These are phyloP conservation scores for Willowsia nigromaculata DNA, from an alignment of 2,888 invertebrate genomes.

Conservation along the genomic window DNA sequence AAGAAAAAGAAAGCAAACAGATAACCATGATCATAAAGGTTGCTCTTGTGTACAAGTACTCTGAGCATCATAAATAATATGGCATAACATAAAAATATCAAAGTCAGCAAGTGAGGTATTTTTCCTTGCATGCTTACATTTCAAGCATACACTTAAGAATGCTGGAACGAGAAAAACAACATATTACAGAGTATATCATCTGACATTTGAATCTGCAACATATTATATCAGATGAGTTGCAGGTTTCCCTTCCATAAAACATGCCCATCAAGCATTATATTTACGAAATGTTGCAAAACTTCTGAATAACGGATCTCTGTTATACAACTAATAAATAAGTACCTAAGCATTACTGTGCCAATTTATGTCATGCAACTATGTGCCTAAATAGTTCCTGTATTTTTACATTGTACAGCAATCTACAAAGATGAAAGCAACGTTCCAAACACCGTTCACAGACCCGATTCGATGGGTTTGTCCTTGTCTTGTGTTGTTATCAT, in stretches of 20 bases:
- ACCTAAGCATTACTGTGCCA: too few relatives aligned
- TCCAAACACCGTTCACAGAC: not conserved
- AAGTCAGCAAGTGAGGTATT: slow-evolving; percentile 6
- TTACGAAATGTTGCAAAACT: slow-evolving; percentile 52
- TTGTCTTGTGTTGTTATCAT: slow-evolving; percentile 46
- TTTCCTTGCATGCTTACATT: not conserved
- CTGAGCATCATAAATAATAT: slow-evolving; percentile 28
- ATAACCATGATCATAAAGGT: not conserved
- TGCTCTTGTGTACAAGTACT: not conserved
- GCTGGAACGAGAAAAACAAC: not conserved
- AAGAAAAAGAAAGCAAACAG: slow-evolving; percentile 20
- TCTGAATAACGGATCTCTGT: not conserved
- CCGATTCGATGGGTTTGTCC: not conserved
- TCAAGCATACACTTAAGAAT: not conserved
- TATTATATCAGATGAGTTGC: slow-evolving; percentile 16
- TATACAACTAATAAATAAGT: not conserved
- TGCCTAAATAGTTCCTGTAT: not conserved
- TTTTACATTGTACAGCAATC: not conserved
- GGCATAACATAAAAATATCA: not conserved
- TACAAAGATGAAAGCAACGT: not conserved
- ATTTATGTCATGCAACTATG: too few relatives aligned
- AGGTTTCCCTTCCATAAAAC: slow-evolving; percentile 52
- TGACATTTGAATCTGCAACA: slow-evolving; percentile 46
- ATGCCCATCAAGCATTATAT: slow-evolving; percentile 48
- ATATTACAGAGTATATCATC: not conserved